Evolutionary conservation across 2,113 vertebrate species (phyloP).

Genomic region (Rattus norvegicus): GRCr8 NC_086025.1:52205501-52206000

Average conservation of each 20-base stretch:
- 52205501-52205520: background rate
- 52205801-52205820: background rate
- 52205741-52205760: constrained; percentile 16
- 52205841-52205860: too few species aligned
- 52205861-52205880: constrained; percentile 9
- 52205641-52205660: background rate
- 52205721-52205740: background rate
- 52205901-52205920: background rate
- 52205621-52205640: background rate
- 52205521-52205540: background rate
- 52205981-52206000: background rate
- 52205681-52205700: background rate
- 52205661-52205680: background rate
- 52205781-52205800: constrained; percentile 5
- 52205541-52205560: background rate
- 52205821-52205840: constrained; percentile 37
- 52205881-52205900: constrained; percentile 6
- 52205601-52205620: constrained; percentile 13
- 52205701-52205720: constrained; percentile 15
- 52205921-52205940: background rate
- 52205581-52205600: background rate
- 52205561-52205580: background rate
- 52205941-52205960: background rate
- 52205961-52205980: background rate
- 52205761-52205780: constrained; percentile 26